Evolutionary conservation across 2,888 invertebrate genomes (phyloP), one percentile per base, ranked within the genome.

Genomic region (Ceratothoa steindachneri): DNA sequence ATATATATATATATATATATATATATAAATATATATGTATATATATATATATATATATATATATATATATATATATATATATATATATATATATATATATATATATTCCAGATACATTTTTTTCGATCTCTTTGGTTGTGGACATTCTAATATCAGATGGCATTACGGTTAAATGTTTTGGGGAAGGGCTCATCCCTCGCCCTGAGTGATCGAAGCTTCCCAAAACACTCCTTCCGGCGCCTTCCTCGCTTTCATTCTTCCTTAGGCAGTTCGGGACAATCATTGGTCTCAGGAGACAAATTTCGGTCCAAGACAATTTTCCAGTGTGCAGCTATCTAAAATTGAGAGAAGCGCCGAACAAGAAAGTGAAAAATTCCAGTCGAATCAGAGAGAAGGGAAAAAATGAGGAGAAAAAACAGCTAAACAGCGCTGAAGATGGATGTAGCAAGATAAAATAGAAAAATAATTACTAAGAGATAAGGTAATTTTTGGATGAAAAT

Each of bases 21-120:
- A 51, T 51, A 51, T 51, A 51, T 51, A 51, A n/a, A 51, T 51
- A 51, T 51, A 51, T 51, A 51, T 51, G 19, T 51, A 51, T 51
- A 51, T 51, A 51, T 51, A 51, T 51, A 51, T 41, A 51, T 51
- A 51, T 51, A 51, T 51, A 51, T 51, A 51, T 51, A 51, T 51
- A 51, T 51, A 51, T 51, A 51, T 51, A 51, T 51, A 51, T 51
- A 51, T 51, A 51, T 60, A 60, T 60, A 60, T 60, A 60, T 60
- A 60, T 60, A 60, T 60, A 60, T 60, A 60, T 60, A 60, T 60
- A 60, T 60, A 60, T 60, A 60, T 60, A 60, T 60, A 60, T 60
- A 60, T 60, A 15, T 60, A 60, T 60, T 2, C 27, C 3, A 22
- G 60, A 24, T 2, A 60, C 12, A 24, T 60, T 22, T 60, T 60